Conservation (phyloP, 2,888 invertebrate species). For the Lasius platythorax region DNA sequence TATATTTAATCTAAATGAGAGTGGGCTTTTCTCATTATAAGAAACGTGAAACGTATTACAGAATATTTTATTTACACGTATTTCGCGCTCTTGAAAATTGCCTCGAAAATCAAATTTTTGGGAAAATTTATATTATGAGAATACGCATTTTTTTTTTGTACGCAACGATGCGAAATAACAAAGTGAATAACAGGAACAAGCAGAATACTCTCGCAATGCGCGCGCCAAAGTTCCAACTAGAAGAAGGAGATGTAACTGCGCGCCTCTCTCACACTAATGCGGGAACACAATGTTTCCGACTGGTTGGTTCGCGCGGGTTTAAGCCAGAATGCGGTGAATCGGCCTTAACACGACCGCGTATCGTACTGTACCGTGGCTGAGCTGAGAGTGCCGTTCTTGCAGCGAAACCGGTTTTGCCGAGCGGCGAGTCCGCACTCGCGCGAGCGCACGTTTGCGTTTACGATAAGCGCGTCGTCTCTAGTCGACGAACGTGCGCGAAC, state of each 20-base stretch:
- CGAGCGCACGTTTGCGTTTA: conserved; percentile 16
- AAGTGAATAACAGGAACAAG: neutral
- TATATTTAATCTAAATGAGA: neutral
- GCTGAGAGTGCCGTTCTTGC: conserved; percentile 13
- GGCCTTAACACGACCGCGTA: conserved; percentile 28
- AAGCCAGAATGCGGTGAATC: conserved; percentile 21
- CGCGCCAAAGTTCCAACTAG: neutral
- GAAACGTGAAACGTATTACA: neutral
- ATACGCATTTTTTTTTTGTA: neutral
- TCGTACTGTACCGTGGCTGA: conserved; percentile 12
- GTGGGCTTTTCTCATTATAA: neutral
- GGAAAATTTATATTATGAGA: neutral
- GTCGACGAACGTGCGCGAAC: neutral
- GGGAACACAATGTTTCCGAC: neutral
- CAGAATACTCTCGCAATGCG: conserved; percentile 1
- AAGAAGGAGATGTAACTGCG: neutral
- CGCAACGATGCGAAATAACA: neutral
- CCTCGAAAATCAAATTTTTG: neutral
- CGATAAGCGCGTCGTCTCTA: conserved; percentile 29
- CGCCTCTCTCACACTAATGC: neutral
- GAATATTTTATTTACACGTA: neutral
- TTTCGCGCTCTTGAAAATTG: neutral
- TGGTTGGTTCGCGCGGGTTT: conserved; percentile 15
- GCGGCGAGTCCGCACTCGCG: conserved; percentile 10
- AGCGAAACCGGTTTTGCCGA: conserved; percentile 26